Evolutionary conservation across 1,140 invertebrate genomes (phyloP).

Genomic region (Drosophila elegans): DNA sequence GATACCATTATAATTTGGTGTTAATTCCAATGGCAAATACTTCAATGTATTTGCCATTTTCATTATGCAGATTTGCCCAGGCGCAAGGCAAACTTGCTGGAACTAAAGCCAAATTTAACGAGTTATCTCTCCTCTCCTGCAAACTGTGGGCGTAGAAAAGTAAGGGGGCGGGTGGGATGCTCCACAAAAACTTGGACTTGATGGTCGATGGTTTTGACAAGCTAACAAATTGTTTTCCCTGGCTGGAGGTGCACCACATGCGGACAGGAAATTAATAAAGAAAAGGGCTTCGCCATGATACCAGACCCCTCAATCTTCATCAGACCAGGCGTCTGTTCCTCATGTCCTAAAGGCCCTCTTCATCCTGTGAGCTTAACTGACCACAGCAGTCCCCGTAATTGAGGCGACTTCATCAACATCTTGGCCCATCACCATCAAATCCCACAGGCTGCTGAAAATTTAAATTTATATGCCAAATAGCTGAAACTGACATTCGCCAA

Average conservation of each 20-base stretch:
- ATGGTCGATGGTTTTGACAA: conserved; percentile 72
- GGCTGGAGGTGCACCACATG: conserved; percentile 79
- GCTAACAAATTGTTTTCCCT: conserved; percentile 79
- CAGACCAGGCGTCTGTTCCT: conserved; percentile 16
- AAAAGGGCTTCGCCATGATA: conserved; percentile 52
- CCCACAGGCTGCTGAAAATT: conserved; percentile 31
- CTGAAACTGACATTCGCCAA: conserved; percentile 27
- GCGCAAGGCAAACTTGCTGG: conserved; percentile 52
- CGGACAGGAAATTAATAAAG: conserved; percentile 80
- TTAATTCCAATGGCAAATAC: conserved; percentile 66
- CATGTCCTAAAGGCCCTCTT: not conserved
- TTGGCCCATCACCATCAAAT: conserved; percentile 28
- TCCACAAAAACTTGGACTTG: conserved; percentile 48
- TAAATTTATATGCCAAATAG: conserved; percentile 45
- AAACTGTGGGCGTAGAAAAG: not conserved
- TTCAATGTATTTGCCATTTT: conserved; percentile 64
- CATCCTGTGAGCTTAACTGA: conserved; percentile 45
- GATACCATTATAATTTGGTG: conserved; percentile 79
- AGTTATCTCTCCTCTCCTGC: conserved; percentile 37
- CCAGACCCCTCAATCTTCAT: conserved; percentile 48
- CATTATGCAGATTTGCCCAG: conserved; percentile 71
- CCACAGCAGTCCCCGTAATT: conserved; percentile 53
- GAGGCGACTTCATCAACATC: conserved; percentile 46
- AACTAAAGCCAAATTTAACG: conserved; percentile 68
- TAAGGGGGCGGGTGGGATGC: not conserved